Evolutionary conservation across 1,140 invertebrate species (phyloP).

Genomic region (Thalassaphorura encarpata): DNA sequence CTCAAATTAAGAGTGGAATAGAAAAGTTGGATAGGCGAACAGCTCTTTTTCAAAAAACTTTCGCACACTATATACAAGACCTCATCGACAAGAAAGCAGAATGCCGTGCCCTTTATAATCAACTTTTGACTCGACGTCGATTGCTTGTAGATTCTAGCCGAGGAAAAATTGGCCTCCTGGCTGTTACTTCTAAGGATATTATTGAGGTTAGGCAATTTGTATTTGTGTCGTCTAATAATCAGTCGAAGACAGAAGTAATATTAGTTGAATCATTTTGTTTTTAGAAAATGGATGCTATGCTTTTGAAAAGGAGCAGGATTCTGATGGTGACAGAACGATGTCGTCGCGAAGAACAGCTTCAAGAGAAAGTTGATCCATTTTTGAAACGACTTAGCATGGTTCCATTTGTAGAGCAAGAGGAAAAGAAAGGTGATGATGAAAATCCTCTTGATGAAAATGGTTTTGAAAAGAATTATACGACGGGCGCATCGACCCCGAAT

Average conservation of each 20-base stretch:
- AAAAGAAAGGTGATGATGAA: too few species aligned
- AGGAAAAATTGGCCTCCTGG: neutral
- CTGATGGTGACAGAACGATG: conserved; percentile 14
- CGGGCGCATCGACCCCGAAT: neutral
- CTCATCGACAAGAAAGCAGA: conserved; percentile 10
- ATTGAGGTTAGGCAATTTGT: conserved; percentile 9
- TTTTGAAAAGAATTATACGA: too few species aligned
- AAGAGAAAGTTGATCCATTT: conserved; percentile 22
- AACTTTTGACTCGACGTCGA: neutral
- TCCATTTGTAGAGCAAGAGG: too few species aligned
- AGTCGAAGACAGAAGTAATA: neutral
- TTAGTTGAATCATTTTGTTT: neutral
- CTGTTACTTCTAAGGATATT: conserved; percentile 4
- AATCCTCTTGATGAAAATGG: too few species aligned
- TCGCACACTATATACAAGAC: conserved; percentile 3
- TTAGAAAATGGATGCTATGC: conserved; percentile 16
- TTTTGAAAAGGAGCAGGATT: conserved; percentile 4
- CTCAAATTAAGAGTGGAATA: conserved; percentile 7
- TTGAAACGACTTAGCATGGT: conserved; percentile 8
- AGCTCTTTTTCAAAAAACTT: conserved; percentile 8
- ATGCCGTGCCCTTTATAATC: neutral
- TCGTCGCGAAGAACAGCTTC: conserved; percentile 11
- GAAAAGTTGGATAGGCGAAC: neutral
- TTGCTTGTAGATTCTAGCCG: neutral
- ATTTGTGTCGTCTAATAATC: conserved; percentile 2